Evolutionary conservation across 2,797 vertebrate genomes (phyloP).

Genomic region (Phyllotis vaccarum): DNA sequence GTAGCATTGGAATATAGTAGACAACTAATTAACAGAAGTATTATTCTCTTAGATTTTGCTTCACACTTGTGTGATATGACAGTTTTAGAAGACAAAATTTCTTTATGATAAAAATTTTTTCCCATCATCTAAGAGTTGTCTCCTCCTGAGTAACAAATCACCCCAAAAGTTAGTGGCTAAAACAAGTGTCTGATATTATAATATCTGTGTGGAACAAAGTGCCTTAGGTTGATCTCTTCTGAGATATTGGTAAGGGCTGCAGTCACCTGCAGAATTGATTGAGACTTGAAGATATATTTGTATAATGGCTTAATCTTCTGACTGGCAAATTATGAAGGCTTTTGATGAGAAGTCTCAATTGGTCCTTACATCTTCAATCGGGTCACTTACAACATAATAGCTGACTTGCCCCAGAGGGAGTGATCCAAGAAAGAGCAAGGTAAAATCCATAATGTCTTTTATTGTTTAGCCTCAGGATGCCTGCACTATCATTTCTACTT

Average conservation of each 20-base stretch:
- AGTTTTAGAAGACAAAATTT: background rate
- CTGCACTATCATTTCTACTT: conserved; percentile 21
- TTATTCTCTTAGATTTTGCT: conserved; percentile 9
- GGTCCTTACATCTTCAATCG: background rate
- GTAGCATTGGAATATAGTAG: background rate
- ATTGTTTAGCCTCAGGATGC: conserved; percentile 9
- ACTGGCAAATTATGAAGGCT: background rate
- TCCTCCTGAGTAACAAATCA: conserved; percentile 39
- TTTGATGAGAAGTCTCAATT: conserved; percentile 15
- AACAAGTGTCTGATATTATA: background rate
- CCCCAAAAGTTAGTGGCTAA: background rate
- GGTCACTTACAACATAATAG: conserved; percentile 1
- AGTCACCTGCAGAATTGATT: conserved; percentile 11
- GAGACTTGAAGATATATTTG: background rate
- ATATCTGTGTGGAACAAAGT: background rate
- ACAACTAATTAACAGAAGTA: conserved; percentile 40
- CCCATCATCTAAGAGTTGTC: background rate
- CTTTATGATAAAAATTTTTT: conserved; percentile 7
- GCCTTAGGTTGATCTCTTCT: conserved; percentile 12
- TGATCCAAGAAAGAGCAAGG: conserved; percentile 27
- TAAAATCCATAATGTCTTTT: conserved; percentile 16
- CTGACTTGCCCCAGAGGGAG: conserved; percentile 14
- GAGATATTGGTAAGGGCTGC: background rate
- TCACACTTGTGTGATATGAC: conserved; percentile 17
- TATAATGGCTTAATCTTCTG: background rate